Evolutionary conservation across 2,797 vertebrate genomes (phyloP).

Genomic region (Cuniculus paca): DNA sequence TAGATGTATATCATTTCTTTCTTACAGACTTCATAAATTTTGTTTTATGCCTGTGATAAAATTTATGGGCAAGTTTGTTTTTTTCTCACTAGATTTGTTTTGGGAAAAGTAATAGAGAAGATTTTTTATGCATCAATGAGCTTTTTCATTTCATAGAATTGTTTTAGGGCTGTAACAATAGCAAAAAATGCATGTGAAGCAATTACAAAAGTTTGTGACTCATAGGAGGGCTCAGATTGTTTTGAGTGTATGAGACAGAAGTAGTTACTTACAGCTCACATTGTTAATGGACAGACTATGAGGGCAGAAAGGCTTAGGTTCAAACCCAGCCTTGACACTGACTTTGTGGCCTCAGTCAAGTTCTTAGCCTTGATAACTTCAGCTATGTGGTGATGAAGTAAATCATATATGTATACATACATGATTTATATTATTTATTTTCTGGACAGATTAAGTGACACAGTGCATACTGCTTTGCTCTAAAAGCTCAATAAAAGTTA

Average conservation of each 20-base stretch:
- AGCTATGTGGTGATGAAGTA: neutral
- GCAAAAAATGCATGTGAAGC: neutral
- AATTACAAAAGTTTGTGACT: neutral
- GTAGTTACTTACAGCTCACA: fast-evolving
- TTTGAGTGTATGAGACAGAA: neutral
- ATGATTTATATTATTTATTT: too few relatives aligned
- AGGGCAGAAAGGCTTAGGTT: neutral
- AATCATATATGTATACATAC: neutral
- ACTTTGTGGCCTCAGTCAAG: neutral
- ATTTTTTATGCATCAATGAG: neutral
- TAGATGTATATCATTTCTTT: neutral
- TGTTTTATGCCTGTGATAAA: slow-evolving; percentile 41
- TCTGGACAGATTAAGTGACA: neutral
- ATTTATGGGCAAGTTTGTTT: neutral
- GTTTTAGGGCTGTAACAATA: neutral
- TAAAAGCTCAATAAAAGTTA: neutral
- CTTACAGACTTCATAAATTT: slow-evolving; percentile 16
- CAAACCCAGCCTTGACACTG: neutral
- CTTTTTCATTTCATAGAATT: neutral
- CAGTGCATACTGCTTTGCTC: neutral
- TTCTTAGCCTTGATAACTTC: neutral
- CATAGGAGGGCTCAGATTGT: neutral
- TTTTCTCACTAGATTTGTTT: slow-evolving; percentile 60
- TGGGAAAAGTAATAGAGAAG: neutral
- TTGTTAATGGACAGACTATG: neutral